Conservation (phyloP, 2,888 invertebrate genomes). For the Blastobasis lacticolella region DNA sequence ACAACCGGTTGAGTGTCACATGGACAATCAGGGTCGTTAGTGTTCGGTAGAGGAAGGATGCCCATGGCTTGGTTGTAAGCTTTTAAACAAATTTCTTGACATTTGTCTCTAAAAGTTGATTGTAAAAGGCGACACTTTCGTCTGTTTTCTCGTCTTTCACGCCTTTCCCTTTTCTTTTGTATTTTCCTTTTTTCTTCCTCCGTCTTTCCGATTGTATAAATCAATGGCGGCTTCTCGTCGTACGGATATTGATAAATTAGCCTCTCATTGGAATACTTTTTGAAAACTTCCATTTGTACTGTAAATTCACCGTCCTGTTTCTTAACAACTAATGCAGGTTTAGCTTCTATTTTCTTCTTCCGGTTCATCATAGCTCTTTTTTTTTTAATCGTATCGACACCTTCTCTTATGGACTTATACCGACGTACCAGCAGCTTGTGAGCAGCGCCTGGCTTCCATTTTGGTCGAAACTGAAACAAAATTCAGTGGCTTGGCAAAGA, state of each 20-base stretch:
- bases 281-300: constrained; percentile 64
- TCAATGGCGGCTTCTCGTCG: constrained; percentile 55
- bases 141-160: constrained; percentile 55
- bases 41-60: constrained; percentile 48
- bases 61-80: constrained; percentile 67
- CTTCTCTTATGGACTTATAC: constrained; percentile 49
- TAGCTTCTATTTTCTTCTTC: constrained; percentile 58
- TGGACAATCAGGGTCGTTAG: constrained; percentile 56
- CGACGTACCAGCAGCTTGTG: constrained; percentile 50
- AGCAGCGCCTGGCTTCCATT: constrained; percentile 63
- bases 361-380: constrained; percentile 52
- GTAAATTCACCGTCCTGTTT: constrained; percentile 58
- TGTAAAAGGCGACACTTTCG: constrained; percentile 55
- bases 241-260: constrained; percentile 57
- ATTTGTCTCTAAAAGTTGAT: constrained; percentile 58
- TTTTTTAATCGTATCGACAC: constrained; percentile 53
- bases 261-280: constrained; percentile 60
- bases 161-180: constrained; percentile 48
- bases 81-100: constrained; percentile 65
- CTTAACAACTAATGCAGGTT: constrained; percentile 50
- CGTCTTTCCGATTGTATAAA: constrained; percentile 59
- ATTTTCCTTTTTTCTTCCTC: constrained; percentile 50
- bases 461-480: constrained; percentile 46
- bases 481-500: constrained; percentile 2
- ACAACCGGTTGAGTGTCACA: constrained; percentile 33